phyloP scores from a whole-genome alignment of 2,113 vertebrate species.

The Proteles cristata region DNA sequence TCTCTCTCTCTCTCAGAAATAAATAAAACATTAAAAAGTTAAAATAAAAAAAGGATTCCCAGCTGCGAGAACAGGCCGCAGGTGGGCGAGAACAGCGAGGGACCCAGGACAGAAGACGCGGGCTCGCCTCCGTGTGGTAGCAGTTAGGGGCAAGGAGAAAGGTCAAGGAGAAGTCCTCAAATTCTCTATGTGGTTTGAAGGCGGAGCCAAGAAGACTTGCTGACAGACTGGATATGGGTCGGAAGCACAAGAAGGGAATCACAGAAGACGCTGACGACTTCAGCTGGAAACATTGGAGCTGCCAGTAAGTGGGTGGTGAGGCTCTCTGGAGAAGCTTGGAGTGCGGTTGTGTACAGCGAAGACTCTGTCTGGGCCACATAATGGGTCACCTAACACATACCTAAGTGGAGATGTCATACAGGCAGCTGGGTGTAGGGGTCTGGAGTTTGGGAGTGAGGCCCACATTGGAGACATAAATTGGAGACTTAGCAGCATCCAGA shows the following conservation, averaged over 20 bases:
- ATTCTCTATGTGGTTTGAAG: constrained; percentile 1
- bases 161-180: background rate
- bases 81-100: background rate
- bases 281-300: background rate
- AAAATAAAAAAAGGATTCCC: too few relatives aligned
- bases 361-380: background rate
- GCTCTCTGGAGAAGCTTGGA: background rate
- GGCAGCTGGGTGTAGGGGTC: background rate
- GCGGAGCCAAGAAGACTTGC: background rate
- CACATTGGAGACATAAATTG: background rate
- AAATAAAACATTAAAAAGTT: too few relatives aligned
- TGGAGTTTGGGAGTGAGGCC: background rate
- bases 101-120: background rate
- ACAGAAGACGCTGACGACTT: background rate
- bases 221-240: background rate
- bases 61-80: background rate
- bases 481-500: background rate
- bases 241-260: background rate
- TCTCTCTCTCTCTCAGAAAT: too few relatives aligned
- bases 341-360: background rate
- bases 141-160: background rate
- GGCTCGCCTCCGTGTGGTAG: background rate
- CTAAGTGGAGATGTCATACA: background rate
- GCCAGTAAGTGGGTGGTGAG: background rate
- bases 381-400: background rate